Evolutionary conservation across 1,140 invertebrate species (phyloP).

Genomic region (Epicauta chinensis): DNA sequence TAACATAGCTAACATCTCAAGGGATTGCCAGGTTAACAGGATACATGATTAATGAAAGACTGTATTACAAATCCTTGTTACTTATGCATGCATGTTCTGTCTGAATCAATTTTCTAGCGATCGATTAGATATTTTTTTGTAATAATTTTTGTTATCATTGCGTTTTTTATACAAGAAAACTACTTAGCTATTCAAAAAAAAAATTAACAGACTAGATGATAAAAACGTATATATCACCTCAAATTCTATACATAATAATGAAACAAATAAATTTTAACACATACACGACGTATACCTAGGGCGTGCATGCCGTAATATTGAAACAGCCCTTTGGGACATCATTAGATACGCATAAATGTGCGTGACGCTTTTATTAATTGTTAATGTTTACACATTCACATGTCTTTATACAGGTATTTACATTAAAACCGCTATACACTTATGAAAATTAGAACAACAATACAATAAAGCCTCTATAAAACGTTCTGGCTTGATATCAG

Average conservation of each 20-base stretch:
- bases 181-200: no score
- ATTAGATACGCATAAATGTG: constrained; percentile 9
- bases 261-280: constrained; percentile 9
- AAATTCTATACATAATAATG: not conserved
- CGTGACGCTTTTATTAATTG: constrained; percentile 14
- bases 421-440: no score
- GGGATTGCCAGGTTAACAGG: constrained; percentile 24
- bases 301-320: constrained; percentile 9
- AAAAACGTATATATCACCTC: no score
- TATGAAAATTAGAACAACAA: no score
- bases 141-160: no score
- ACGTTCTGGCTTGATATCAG: no score
- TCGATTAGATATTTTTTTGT: constrained; percentile 19
- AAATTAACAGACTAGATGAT: no score
- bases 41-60: constrained; percentile 40
- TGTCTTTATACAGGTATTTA: not conserved
- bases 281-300: no score
- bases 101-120: constrained; percentile 26
- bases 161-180: no score
- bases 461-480: no score
- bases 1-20: no score
- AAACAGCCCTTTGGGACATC: constrained; percentile 9
- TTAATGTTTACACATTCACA: constrained; percentile 15
- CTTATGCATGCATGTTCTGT: constrained; percentile 35
- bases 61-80: constrained; percentile 33